Evolutionary conservation across 2,888 invertebrate genomes (phyloP).

Genomic region (Elegia similella): DNA sequence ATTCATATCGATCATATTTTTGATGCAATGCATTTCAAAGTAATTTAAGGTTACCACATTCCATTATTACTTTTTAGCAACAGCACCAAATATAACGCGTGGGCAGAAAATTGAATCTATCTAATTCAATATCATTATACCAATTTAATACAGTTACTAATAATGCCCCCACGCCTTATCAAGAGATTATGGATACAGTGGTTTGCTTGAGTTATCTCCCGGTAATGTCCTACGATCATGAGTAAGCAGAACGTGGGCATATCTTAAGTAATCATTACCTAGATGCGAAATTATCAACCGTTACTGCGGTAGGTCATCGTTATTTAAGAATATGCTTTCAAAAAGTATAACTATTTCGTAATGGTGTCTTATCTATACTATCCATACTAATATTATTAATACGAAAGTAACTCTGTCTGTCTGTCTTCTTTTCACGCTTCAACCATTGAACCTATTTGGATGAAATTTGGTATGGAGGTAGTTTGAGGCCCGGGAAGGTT

Average conservation of each 20-base stretch:
- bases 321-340: neutral
- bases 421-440: too few relatives aligned
- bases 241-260: neutral
- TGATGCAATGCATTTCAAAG: too few relatives aligned
- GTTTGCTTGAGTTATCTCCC: neutral
- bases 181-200: neutral
- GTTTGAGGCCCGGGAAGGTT: too few relatives aligned
- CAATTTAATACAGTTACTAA: neutral
- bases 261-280: conserved; percentile 6
- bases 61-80: neutral
- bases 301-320: neutral
- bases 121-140: neutral
- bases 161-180: neutral
- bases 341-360: neutral
- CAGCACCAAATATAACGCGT: neutral
- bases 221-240: conserved; percentile 6
- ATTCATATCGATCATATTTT: too few relatives aligned
- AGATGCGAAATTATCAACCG: conserved; percentile 2
- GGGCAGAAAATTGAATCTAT: neutral
- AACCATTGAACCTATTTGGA: too few relatives aligned
- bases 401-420: too few relatives aligned
- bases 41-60: too few relatives aligned
- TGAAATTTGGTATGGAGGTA: too few relatives aligned
- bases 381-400: too few relatives aligned
- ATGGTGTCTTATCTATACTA: neutral